These are phyloP conservation scores for Mandrillus leucophaeus DNA, from an alignment of 2,113 vertebrate species.

Conservation along the genomic window DNA sequence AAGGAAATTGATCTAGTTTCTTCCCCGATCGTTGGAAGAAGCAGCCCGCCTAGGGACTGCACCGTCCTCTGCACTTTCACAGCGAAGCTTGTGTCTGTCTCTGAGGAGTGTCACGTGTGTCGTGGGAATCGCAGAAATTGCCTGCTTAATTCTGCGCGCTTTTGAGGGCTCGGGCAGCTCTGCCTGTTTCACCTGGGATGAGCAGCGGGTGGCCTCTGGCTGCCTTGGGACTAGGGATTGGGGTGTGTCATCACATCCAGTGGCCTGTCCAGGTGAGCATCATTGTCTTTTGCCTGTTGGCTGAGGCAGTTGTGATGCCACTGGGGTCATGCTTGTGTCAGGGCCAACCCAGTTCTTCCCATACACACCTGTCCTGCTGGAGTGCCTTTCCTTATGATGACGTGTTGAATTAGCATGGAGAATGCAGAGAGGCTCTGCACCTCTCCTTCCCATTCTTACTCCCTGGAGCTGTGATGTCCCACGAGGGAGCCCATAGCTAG, in stretches of 20 bases:
- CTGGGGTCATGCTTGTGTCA: rapidly evolving
- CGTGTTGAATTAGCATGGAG: not conserved
- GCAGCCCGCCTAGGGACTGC: too few species aligned
- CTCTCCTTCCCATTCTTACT: not conserved
- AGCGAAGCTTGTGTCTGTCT: not conserved
- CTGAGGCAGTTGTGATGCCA: not conserved
- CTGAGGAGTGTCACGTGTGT: not conserved
- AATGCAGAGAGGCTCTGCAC: not conserved
- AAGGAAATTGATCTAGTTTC: not conserved
- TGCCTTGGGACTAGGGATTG: not conserved
- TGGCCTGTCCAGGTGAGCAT: not conserved
- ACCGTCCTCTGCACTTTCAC: not conserved
- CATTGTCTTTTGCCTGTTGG: not conserved
- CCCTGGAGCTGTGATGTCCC: not conserved
- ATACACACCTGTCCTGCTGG: too few species aligned
- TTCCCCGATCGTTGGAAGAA: not conserved
- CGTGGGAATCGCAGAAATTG: not conserved
- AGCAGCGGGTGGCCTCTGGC: too few species aligned
- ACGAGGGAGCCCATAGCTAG: not conserved
- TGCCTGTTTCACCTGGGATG: not conserved
- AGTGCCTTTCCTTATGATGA: not conserved
- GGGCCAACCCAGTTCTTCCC: not conserved
- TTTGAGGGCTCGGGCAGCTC: not conserved
- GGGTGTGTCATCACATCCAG: not conserved
- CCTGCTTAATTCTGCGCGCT: not conserved